Evolutionary conservation across 2,797 vertebrate species (phyloP), one percentile per base, ranked within the genome.

Genomic region (Gymnocypris eckloni): DNA sequence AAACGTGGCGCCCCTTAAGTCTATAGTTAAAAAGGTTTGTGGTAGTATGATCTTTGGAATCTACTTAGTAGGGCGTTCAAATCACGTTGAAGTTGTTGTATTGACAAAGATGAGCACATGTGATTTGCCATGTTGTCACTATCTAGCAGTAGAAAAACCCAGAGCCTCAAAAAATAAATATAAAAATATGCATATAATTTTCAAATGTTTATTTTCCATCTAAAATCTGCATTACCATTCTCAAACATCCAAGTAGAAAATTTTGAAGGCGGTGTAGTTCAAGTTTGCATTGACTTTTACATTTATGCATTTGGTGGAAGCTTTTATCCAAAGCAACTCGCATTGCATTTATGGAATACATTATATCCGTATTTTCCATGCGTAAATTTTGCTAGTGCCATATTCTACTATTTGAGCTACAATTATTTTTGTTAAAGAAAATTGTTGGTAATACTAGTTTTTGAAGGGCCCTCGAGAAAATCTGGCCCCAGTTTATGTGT

Each of bases 11-110:
- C 33, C 61, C 2, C 90, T 89, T 0, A 89, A 84, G 77, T 71
- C 87, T 25, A 90, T 91, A 2, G 71, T 82, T 2, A 95, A 81
- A 78, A 95, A 92, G 94, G 95, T 95, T 84, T 45, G 50, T 48
- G 13, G 4, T 33, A 37, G 54, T 66, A 39, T 15, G 1, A 0
- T 6, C 11, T 33, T 67, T 11, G 6, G 4, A 18, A 66, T 67
- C 13, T 25, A 59, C 37, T 0, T 12, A 20, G 18, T 2, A 66
- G 0, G 5, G 16, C 9, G 1, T 28, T 50, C 8, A 20, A 33
- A 37, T 54, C 28, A 37, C 7, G 28, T 37, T 12, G 2, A 33
- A 20, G 25, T 33, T 22, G 22, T 1, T 37, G 2, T 22, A 13
- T 37, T 76, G 28, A 12, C 2, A 22, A 61, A n/a, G 11, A 43